A percentile compares a stretch with the other conserved stretches of the same genome.
These are phyloP conservation scores for Noctua pronuba DNA, from an alignment of 2,888 invertebrate species.

Conservation along the genomic window DNA sequence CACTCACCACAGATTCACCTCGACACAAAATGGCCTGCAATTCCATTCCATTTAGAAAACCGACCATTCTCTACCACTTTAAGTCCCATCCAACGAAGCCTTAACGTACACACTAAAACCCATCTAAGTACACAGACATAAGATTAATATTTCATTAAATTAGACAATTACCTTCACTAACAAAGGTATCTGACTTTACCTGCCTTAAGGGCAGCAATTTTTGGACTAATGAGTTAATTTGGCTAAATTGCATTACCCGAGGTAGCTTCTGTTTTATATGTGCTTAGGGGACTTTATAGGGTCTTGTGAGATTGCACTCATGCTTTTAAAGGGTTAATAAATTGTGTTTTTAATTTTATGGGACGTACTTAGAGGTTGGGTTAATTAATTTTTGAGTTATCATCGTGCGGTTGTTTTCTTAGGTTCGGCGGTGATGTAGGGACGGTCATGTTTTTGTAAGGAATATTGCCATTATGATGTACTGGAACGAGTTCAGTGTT, in stretches of 20 bases:
- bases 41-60: slow-evolving; percentile 26
- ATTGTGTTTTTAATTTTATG: slow-evolving; percentile 59
- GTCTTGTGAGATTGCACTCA: slow-evolving; percentile 66
- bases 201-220: slow-evolving; percentile 68
- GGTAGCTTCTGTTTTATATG: slow-evolving; percentile 71
- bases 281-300: slow-evolving; percentile 65
- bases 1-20: neutral
- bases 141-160: slow-evolving; percentile 67
- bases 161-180: slow-evolving; percentile 64
- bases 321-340: slow-evolving; percentile 53
- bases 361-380: slow-evolving; percentile 35
- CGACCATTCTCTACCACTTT: slow-evolving; percentile 21
- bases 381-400: slow-evolving; percentile 52
- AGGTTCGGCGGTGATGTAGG: neutral
- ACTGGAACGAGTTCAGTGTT: neutral
- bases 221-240: slow-evolving; percentile 78
- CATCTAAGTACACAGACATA: slow-evolving; percentile 49
- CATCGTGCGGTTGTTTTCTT: slow-evolving; percentile 14
- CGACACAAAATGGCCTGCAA: slow-evolving; percentile 12
- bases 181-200: slow-evolving; percentile 57
- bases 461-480: neutral
- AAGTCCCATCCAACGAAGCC: slow-evolving; percentile 24
- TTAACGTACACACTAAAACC: slow-evolving; percentile 50
- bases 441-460: neutral
- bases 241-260: slow-evolving; percentile 72